Conservation (phyloP, 2,797 vertebrate species). For the Mormyrops attenuatus region DNA sequence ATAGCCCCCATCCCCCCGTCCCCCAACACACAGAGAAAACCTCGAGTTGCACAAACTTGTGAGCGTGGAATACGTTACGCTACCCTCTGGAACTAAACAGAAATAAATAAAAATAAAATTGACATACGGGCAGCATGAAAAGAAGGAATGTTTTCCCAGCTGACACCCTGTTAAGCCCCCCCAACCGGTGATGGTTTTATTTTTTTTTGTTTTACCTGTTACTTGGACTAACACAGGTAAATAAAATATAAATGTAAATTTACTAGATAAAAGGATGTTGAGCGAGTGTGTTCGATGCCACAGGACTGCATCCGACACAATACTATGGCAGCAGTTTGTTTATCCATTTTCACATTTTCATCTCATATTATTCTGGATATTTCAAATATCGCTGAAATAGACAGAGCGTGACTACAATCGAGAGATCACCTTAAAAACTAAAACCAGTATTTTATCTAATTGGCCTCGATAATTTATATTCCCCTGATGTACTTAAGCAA, state of each 20-base stretch:
- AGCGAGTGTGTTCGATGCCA: not conserved
- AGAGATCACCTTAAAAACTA: not conserved
- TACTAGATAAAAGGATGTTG: not conserved
- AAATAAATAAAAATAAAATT: not conserved
- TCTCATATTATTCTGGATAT: not conserved
- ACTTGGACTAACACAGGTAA: not conserved
- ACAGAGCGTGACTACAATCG: not conserved
- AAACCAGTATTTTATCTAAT: not conserved
- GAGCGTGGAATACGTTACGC: not conserved
- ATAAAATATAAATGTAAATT: constrained; percentile 9
- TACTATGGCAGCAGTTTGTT: not conserved
- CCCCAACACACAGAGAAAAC: not conserved
- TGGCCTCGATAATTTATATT: not conserved
- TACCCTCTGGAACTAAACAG: not conserved
- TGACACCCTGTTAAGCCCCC: not conserved
- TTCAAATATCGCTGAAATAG: not conserved
- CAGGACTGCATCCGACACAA: not conserved
- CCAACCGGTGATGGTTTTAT: not conserved
- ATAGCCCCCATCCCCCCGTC: not conserved
- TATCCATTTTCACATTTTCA: not conserved
- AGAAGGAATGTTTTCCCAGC: not conserved
- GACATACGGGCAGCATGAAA: not conserved
- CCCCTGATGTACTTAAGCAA: not conserved
- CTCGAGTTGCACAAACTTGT: not conserved
- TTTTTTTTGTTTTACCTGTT: not conserved